Conservation (phyloP, 2,113 vertebrate species). For the Coptodon bakossiorum region DNA sequence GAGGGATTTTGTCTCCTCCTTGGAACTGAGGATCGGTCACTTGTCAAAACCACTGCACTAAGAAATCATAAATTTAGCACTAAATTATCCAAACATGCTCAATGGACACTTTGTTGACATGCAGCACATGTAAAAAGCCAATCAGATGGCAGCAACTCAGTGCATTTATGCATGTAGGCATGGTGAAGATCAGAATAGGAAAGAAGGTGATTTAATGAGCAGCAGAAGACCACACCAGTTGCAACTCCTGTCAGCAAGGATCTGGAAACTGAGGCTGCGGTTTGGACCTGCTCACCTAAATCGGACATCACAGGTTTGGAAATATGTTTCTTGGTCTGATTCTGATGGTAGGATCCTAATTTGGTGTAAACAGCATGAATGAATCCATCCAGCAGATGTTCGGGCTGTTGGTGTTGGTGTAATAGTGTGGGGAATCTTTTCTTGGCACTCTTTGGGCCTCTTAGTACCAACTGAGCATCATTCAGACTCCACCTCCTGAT, state of each 20-base stretch:
- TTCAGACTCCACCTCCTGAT: neutral
- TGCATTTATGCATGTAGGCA: rapidly evolving
- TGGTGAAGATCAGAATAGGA: neutral
- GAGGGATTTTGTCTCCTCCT: neutral
- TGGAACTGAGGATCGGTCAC: neutral
- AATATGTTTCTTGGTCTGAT: neutral
- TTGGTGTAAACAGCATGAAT: neutral
- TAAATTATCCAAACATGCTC: neutral
- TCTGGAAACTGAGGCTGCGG: neutral
- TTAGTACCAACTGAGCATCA: neutral
- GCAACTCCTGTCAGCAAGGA: neutral
- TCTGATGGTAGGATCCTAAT: neutral
- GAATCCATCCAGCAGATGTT: neutral
- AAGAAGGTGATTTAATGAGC: neutral
- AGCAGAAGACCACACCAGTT: neutral
- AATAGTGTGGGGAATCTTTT: neutral
- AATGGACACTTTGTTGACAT: neutral
- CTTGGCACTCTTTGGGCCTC: neutral
- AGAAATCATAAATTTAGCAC: neutral
- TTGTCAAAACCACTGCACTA: neutral
- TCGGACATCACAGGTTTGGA: neutral
- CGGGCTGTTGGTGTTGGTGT: neutral
- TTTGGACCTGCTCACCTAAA: neutral
- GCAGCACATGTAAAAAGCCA: neutral
- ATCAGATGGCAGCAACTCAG: rapidly evolving